Percentiles rank a stretch among this genome's conserved stretches.
phyloP scores from a whole-genome alignment of 1,140 invertebrate species.

The Pinna nobilis region DNA sequence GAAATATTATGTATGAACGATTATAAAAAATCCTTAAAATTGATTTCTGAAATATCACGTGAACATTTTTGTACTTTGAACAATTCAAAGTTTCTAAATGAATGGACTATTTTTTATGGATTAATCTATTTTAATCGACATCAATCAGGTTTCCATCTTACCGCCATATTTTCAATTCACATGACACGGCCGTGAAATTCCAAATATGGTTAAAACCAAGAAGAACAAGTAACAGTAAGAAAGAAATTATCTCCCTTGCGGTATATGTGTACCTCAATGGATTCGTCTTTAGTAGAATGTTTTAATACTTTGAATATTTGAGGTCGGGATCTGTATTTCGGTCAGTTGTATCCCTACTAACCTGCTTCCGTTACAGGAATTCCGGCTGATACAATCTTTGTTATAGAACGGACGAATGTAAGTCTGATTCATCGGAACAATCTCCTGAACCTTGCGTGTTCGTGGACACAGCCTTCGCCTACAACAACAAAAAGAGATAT shows the following conservation, averaged over 20 bases:
- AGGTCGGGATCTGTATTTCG: neutral
- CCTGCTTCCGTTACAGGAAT: too few relatives aligned
- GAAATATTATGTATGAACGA: neutral
- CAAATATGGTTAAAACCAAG: too few relatives aligned
- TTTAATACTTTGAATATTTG: neutral
- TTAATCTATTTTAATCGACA: neutral
- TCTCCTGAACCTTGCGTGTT: neutral
- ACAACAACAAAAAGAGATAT: neutral
- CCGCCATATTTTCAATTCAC: too few relatives aligned
- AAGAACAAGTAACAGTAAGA: neutral
- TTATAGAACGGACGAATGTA: neutral
- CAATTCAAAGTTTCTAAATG: neutral
- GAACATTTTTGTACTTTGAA: neutral
- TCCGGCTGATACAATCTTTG: neutral
- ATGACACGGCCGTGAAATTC: too few relatives aligned
- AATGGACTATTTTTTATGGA: neutral
- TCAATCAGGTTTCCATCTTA: neutral
- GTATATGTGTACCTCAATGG: neutral
- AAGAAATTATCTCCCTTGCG: neutral
- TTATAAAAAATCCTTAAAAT: neutral
- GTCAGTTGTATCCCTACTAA: neutral
- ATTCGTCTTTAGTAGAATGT: neutral
- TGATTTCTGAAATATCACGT: neutral
- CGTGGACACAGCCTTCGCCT: neutral
- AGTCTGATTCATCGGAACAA: constrained; percentile 19